phyloP scores from a whole-genome alignment of 1,140 invertebrate genomes.

The Habropoda laboriosa region DNA sequence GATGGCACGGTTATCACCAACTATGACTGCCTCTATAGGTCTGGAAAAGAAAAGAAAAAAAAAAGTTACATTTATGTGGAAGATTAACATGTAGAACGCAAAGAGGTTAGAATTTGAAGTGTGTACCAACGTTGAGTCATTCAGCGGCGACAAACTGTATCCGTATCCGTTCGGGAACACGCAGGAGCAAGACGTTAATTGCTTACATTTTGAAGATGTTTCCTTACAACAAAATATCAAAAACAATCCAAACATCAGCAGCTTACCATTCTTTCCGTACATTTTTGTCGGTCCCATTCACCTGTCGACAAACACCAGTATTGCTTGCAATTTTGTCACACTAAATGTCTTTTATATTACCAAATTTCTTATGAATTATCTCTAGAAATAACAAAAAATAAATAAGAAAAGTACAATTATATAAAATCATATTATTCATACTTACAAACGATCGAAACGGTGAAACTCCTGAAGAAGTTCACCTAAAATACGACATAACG shows the following conservation, averaged over 20 bases:
- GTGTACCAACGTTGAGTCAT: conserved; percentile 36
- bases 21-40: neutral
- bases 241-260: conserved; percentile 28
- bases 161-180: conserved; percentile 39
- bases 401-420: too few relatives aligned
- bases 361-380: too few relatives aligned
- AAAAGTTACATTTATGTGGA: neutral
- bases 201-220: conserved; percentile 54
- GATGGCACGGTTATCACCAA: neutral
- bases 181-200: conserved; percentile 44
- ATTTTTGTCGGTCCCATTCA: conserved; percentile 26
- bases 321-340: too few relatives aligned
- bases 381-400: too few relatives aligned
- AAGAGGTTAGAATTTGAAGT: conserved; percentile 33
- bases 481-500: too few relatives aligned
- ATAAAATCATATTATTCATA: too few relatives aligned
- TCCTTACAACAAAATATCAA: conserved; percentile 39
- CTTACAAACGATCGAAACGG: too few relatives aligned
- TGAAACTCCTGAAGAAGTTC: too few relatives aligned
- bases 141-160: conserved; percentile 53
- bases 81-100: neutral
- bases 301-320: too few relatives aligned
- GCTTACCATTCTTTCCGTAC: conserved; percentile 10
- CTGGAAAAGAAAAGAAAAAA: too few relatives aligned
- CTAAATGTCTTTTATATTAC: too few relatives aligned